phyloP scores from a whole-genome alignment of 2,888 invertebrate species.

The Ectropis crepuscularia region DNA sequence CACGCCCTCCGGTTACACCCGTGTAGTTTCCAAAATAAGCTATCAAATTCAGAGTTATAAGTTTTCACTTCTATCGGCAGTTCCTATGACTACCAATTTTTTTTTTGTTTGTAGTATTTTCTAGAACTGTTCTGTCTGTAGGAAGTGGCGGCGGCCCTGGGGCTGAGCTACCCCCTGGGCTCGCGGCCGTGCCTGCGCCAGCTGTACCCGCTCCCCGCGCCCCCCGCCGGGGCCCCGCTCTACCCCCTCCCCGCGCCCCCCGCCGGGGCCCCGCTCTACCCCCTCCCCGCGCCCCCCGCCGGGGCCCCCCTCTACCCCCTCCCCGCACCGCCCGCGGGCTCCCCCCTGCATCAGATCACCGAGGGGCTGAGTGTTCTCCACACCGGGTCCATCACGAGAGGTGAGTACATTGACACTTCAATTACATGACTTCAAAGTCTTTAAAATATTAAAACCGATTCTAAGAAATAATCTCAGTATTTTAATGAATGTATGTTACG shows the following conservation, averaged over 20 bases:
- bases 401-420: slow-evolving; percentile 68
- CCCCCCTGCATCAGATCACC: slow-evolving; percentile 87
- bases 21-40: no score
- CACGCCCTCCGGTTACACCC: no score
- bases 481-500: no score
- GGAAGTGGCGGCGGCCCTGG: slow-evolving; percentile 81
- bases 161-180: slow-evolving; percentile 74
- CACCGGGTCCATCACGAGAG: slow-evolving; percentile 88
- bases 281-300: slow-evolving; percentile 61
- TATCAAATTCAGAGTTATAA: no score
- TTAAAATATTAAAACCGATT: no score
- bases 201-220: slow-evolving; percentile 58
- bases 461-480: no score
- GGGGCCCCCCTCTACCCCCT: slow-evolving; percentile 78
- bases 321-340: slow-evolving; percentile 62
- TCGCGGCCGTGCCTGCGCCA: slow-evolving; percentile 60
- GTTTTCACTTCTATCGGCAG: no score
- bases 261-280: slow-evolving; percentile 81
- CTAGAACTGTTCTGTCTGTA: no score
- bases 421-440: no score
- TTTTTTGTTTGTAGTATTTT: no score
- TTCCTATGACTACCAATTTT: no score
- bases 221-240: slow-evolving; percentile 79
- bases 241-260: slow-evolving; percentile 59
- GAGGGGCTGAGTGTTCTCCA: slow-evolving; percentile 90